These are phyloP conservation scores for Agriopis leucophaearia DNA, from an alignment of 2,888 invertebrate species.

Conservation along the genomic window DNA sequence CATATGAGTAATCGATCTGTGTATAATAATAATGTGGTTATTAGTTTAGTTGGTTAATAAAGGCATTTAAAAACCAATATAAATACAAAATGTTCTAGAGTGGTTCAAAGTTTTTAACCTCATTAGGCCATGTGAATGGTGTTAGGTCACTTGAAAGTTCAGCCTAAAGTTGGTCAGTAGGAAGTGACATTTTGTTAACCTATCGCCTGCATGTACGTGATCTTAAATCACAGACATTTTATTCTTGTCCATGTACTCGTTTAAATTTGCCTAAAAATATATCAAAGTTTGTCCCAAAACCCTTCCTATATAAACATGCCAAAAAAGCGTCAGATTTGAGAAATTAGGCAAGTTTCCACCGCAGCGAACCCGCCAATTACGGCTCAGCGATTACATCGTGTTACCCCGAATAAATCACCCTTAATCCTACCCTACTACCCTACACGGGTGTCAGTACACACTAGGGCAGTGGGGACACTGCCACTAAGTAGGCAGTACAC, in stretches of 20 bases:
- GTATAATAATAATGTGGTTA: too few species aligned
- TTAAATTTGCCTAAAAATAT: neutral
- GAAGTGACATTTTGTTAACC: too few species aligned
- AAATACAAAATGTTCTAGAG: too few species aligned
- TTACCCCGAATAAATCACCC: constrained; percentile 41
- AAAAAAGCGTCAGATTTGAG: constrained; percentile 26
- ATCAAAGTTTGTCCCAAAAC: neutral
- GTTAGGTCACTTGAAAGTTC: too few species aligned
- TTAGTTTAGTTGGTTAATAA: too few species aligned
- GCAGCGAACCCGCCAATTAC: constrained; percentile 34
- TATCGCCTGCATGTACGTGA: too few species aligned
- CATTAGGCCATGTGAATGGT: too few species aligned
- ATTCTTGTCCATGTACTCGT: neutral
- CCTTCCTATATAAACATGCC: constrained; percentile 6
- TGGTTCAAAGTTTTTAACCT: too few species aligned
- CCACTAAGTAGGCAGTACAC: neutral
- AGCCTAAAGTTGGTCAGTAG: too few species aligned
- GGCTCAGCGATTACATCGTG: constrained; percentile 37
- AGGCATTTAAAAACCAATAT: too few species aligned
- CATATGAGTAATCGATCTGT: too few species aligned
- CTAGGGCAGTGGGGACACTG: neutral
- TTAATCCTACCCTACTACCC: constrained; percentile 32
- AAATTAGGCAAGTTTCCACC: constrained; percentile 25
- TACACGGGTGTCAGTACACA: neutral
- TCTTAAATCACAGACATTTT: neutral